Conservation (phyloP, 2,113 vertebrate genomes). For the Mormyrus iriodes region DNA sequence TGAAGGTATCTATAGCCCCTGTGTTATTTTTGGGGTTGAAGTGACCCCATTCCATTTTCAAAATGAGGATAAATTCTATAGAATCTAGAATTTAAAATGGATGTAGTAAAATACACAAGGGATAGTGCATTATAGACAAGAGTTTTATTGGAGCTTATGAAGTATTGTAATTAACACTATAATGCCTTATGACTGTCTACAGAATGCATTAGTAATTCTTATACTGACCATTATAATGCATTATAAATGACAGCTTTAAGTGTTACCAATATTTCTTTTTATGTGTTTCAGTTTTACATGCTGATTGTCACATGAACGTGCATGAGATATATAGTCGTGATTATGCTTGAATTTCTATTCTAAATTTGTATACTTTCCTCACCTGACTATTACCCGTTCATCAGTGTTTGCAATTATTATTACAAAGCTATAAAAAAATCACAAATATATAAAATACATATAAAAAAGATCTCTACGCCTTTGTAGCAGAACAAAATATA, state of each 20-base stretch:
- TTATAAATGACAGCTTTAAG: background rate
- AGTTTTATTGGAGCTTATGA: background rate
- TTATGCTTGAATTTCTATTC: background rate
- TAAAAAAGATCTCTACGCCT: background rate
- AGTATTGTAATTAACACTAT: background rate
- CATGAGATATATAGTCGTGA: background rate
- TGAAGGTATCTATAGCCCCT: background rate
- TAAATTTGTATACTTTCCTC: background rate
- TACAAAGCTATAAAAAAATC: background rate
- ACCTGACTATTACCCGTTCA: background rate
- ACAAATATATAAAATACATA: background rate
- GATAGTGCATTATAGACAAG: background rate
- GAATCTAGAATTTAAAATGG: no score
- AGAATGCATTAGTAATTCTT: background rate
- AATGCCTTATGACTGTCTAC: background rate
- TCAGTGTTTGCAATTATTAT: background rate
- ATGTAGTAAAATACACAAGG: no score
- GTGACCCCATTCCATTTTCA: no score
- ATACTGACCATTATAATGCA: background rate
- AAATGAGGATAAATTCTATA: no score
- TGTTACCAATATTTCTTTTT: background rate
- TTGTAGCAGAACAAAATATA: background rate
- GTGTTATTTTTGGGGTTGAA: no score
- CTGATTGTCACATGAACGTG: background rate
- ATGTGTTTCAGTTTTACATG: background rate